phyloP scores from a whole-genome alignment of 1,140 invertebrate species.

The Streblospio benedicti region DNA sequence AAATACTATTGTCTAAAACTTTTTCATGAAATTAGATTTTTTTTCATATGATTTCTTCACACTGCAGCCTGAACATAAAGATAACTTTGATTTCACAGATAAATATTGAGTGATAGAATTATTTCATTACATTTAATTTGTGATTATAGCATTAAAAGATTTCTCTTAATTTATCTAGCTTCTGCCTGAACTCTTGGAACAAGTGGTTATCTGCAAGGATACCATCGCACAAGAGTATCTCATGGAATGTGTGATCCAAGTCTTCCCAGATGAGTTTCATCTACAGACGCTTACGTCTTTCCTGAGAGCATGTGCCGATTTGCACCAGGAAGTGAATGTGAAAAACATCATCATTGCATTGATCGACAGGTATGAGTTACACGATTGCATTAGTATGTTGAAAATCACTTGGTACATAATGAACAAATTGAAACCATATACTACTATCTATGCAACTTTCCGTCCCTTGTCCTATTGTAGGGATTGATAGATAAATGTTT shows the following conservation, averaged over 20 bases:
- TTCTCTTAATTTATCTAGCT: too few relatives aligned
- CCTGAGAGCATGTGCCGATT: constrained; percentile 90
- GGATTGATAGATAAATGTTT: too few relatives aligned
- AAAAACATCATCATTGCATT: constrained; percentile 96
- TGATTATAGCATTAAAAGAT: too few relatives aligned
- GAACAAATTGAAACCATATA: too few relatives aligned
- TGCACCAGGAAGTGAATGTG: constrained; percentile 91
- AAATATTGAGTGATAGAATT: too few relatives aligned
- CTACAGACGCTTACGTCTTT: constrained; percentile 89
- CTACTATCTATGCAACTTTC: too few relatives aligned
- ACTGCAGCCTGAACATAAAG: too few relatives aligned
- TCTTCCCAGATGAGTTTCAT: constrained; percentile 99
- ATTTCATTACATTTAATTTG: too few relatives aligned
- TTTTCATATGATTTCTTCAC: not conserved
- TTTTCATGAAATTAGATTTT: not conserved
- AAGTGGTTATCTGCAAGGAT: constrained; percentile 84
- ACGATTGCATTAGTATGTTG: too few relatives aligned
- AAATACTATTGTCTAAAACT: not conserved
- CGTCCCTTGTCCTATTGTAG: too few relatives aligned
- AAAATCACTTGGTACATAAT: too few relatives aligned
- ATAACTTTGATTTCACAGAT: too few relatives aligned
- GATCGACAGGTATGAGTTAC: constrained; percentile 66
- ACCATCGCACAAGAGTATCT: constrained; percentile 98
- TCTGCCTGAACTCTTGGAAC: constrained; percentile 43
- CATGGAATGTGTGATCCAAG: constrained; percentile 99